These are phyloP conservation scores for Cariama cristata DNA, from an alignment of 2,113 vertebrate genomes.

Conservation along the genomic window DNA sequence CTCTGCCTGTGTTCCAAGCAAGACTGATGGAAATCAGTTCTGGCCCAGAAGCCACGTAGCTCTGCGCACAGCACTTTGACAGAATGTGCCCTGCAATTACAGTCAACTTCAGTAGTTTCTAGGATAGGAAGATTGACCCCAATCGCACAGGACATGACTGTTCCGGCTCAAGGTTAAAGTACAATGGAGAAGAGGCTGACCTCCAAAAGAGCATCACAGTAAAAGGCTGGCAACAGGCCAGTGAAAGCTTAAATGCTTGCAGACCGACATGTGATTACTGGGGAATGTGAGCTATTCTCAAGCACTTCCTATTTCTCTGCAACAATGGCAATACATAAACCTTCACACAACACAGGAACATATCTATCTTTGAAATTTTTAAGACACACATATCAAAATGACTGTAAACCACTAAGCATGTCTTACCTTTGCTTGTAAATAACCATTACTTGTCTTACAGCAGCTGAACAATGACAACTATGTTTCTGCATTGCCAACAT, in stretches of 20 bases:
- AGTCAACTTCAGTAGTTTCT: neutral
- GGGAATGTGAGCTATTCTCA: conserved; percentile 3
- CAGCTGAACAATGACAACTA: neutral
- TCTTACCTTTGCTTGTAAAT: neutral
- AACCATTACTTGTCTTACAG: neutral
- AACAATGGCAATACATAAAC: neutral
- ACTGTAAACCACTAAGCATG: neutral
- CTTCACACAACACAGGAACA: neutral
- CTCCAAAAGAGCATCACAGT: conserved; percentile 15
- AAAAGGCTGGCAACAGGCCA: conserved; percentile 20
- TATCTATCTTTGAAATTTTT: neutral
- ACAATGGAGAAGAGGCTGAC: neutral
- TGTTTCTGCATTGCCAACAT: neutral
- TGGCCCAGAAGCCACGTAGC: neutral
- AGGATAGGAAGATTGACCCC: neutral
- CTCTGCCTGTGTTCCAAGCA: neutral
- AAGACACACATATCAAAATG: neutral
- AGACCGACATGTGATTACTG: neutral
- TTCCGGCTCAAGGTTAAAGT: conserved; percentile 17
- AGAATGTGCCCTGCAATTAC: neutral
- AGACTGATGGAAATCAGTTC: conserved; percentile 31
- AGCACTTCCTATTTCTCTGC: conserved; percentile 28
- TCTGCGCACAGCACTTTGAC: neutral
- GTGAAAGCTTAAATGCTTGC: neutral
- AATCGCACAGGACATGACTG: neutral